Conservation (phyloP, 2,797 vertebrate genomes). For the Tadarida brasiliensis region DNA sequence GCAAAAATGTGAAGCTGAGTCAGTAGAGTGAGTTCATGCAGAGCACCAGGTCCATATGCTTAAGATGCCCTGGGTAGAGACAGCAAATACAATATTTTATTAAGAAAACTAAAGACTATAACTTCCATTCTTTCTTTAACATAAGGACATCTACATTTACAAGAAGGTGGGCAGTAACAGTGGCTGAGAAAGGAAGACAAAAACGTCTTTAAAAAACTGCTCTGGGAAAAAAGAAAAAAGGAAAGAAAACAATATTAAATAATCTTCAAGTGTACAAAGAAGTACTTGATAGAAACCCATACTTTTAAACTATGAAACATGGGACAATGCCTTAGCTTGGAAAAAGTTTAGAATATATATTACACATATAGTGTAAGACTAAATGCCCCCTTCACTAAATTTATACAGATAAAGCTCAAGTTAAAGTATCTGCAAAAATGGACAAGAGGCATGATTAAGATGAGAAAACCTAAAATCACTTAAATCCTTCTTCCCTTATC, state of each 20-base stretch:
- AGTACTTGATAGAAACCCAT: neutral
- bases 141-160: neutral
- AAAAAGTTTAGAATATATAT: neutral
- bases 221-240: neutral
- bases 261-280: slow-evolving; percentile 30
- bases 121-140: slow-evolving; percentile 23
- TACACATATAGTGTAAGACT: neutral
- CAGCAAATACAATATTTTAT: neutral
- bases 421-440: slow-evolving; percentile 16
- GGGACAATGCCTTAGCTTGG: neutral
- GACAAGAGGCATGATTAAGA: neutral
- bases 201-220: neutral
- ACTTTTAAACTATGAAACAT: slow-evolving; percentile 40
- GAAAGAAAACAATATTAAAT: neutral
- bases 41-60: slow-evolving; percentile 9
- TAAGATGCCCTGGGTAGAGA: neutral
- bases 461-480: neutral
- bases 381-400: slow-evolving; percentile 33
- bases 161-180: neutral
- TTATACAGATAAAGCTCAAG: slow-evolving; percentile 22
- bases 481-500: neutral
- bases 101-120: neutral
- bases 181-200: slow-evolving; percentile 19
- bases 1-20: slow-evolving; percentile 44
- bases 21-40: slow-evolving; percentile 60